Conservation (phyloP, 2,113 vertebrate species). For the Mirounga angustirostris region DNA sequence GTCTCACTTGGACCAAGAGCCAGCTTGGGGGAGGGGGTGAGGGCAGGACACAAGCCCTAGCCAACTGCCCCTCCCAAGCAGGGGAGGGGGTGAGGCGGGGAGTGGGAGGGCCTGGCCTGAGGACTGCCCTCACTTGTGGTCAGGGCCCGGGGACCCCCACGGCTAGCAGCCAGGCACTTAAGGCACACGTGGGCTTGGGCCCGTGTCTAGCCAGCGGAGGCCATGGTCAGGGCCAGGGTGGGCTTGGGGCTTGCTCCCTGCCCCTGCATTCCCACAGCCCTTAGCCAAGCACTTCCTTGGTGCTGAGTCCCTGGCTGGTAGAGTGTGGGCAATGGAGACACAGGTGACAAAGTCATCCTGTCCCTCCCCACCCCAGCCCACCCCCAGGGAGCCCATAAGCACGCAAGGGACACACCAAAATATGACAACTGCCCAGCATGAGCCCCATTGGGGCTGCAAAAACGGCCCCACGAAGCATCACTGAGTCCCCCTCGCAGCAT, state of each 20-base stretch:
- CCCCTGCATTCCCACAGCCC: not conserved
- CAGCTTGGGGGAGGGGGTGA: not conserved
- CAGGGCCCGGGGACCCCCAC: conserved; percentile 58
- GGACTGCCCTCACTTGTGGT: conserved; percentile 40
- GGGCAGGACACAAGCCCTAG: not conserved
- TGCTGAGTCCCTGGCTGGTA: not conserved
- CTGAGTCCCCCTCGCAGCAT: not conserved
- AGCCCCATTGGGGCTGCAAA: not conserved
- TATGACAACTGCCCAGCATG: not conserved
- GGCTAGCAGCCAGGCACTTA: conserved; percentile 71
- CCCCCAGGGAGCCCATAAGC: not conserved
- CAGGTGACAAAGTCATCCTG: not conserved
- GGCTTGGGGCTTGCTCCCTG: conserved; percentile 59
- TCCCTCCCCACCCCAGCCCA: not conserved
- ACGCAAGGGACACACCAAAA: not conserved
- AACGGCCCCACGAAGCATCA: too few species aligned
- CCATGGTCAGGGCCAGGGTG: conserved; percentile 61
- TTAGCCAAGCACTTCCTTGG: not conserved
- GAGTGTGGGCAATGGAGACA: not conserved
- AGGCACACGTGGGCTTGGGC: not conserved
- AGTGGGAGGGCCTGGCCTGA: not conserved
- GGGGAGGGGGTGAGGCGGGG: not conserved
- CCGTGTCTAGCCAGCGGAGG: conserved; percentile 68
- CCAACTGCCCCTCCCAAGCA: not conserved
- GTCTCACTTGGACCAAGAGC: conserved; percentile 41